Base-by-base conservation (phyloP, 2,113 vertebrate species). In the Indicator maculatus region DNA sequence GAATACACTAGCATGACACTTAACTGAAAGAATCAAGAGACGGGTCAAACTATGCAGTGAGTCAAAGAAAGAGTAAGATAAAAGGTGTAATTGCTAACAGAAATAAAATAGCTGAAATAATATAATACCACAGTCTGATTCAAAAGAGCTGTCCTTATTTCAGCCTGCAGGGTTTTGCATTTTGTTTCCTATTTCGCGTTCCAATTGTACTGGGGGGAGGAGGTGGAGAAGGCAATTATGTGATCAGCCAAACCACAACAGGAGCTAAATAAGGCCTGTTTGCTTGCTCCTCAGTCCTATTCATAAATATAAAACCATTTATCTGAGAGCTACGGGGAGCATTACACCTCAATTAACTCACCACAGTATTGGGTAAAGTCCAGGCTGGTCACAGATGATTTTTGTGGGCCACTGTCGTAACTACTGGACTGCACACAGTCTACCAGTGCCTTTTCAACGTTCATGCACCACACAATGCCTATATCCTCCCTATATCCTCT, bases 271-370 rank as follows among this genome's bases (percentile, higher is more conserved):
- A 52, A 13, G 5, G 12, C n/a, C 55, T 56, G 12, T 69, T 76
- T 83, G 6, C 7, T 69, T 70, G 5, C 66, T 64, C 19, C 33
- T 73, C 19, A 33, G 9, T 70, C 31, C 9, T 53, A 2, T 31
- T 17, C 39, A n/a, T 47, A 83, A 67, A 26, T 18, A 76, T 7
- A 86, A 86, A 66, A 1, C 4, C 33, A 8, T 65, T 69, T 61
- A 81, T 3, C 5, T 47, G 59, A 82, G 26, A 47, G n/a, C 58
- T 73, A 44, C 0, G 0, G 24, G 21, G 10, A 14, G 30, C 7
- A 14, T 80, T 86, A 66, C 1, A 0, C 10, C 23, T 73, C 44
- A 86, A 58, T 12, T 47, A 1, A 5, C 36, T 89, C 39, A 50
- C 6, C 8, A 63, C 27, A 24, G 3, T 69, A 9, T 8, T 39